Evolutionary conservation across 35 echinoderm and acorn worm genomes (phyloP).

Genomic region (Apostichopus californicus): DNA sequence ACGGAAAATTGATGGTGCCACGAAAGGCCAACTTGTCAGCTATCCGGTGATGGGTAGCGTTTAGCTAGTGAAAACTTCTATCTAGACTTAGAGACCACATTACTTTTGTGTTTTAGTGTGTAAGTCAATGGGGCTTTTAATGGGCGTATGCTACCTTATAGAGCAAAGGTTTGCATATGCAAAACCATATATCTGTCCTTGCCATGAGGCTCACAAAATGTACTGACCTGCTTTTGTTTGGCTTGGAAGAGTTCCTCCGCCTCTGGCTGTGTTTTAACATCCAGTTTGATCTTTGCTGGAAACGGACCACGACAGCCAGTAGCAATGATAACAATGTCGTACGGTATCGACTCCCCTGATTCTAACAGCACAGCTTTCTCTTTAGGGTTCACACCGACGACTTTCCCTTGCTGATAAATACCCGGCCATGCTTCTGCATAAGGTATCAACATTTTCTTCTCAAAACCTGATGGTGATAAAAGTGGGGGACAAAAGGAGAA

Average conservation of each 20-base stretch:
- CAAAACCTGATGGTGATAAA: constrained; percentile 61
- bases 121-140: no score
- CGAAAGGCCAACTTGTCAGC: no score
- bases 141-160: no score
- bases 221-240: not conserved
- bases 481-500: no score
- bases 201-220: no score
- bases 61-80: no score
- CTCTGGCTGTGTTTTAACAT: constrained; percentile 19
- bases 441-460: constrained; percentile 72
- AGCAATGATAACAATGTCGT: constrained; percentile 81
- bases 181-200: no score
- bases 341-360: constrained; percentile 60
- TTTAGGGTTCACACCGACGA: constrained; percentile 50
- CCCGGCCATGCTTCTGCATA: constrained; percentile 62
- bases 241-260: constrained; percentile 3
- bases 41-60: no score
- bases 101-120: no score
- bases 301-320: constrained; percentile 71
- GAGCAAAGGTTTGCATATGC: no score
- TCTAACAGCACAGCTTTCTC: constrained; percentile 52
- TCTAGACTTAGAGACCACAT: no score
- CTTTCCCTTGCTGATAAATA: constrained; percentile 73
- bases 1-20: no score
- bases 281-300: constrained; percentile 66